These are phyloP conservation scores for Pelecanus crispus DNA, from an alignment of 2,113 vertebrate species.

Conservation along the genomic window DNA sequence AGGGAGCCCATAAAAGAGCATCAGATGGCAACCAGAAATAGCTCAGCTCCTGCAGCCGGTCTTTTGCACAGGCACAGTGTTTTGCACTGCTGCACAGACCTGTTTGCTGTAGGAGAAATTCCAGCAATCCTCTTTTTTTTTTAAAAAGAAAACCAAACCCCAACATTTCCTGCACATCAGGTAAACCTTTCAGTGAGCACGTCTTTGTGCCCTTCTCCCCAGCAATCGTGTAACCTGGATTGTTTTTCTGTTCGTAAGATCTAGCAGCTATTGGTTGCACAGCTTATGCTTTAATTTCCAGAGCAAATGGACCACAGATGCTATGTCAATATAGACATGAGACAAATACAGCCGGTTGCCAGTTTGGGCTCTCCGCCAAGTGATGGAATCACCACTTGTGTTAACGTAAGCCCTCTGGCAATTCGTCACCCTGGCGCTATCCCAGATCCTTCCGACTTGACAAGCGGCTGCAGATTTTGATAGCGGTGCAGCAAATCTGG, in stretches of 20 bases:
- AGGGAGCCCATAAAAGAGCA: not conserved
- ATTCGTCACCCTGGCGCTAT: conserved; percentile 4
- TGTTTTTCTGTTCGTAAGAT: not conserved
- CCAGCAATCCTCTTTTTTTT: not conserved
- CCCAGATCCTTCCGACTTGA: not conserved
- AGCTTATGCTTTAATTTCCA: conserved; percentile 54
- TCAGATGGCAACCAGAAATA: not conserved
- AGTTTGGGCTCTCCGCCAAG: conserved; percentile 35
- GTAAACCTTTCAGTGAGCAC: not conserved
- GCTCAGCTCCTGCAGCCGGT: not conserved
- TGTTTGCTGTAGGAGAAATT: not conserved
- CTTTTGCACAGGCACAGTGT: not conserved
- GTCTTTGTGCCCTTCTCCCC: not conserved
- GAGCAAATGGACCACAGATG: conserved; percentile 60
- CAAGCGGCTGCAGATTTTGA: not conserved
- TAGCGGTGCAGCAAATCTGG: not conserved
- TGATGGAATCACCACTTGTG: conserved; percentile 42
- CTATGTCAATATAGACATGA: conserved; percentile 60
- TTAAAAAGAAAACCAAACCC: not conserved
- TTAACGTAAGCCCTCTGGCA: conserved; percentile 52
- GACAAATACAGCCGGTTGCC: conserved; percentile 35
- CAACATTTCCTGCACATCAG: not conserved
- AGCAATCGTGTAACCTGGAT: not conserved
- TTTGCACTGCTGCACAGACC: not conserved
- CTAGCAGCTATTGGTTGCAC: not conserved